Conservation (phyloP, 2,888 invertebrate genomes). For the Yponomeuta evonymella region DNA sequence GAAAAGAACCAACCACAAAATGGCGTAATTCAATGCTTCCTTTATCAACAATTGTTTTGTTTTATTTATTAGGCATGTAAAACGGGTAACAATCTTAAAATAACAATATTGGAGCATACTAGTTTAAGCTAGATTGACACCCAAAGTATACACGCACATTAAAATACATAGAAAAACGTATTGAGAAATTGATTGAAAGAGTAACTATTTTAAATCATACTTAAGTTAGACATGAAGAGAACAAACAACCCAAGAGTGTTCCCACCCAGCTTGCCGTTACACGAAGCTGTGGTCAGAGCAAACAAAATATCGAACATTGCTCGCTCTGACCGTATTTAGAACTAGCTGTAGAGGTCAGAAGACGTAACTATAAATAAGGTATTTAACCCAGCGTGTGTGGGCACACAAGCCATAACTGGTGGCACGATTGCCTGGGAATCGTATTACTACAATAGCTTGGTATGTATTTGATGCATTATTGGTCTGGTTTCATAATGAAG, state of each 20-base stretch:
- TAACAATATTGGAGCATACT: too few relatives aligned
- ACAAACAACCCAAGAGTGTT: background rate
- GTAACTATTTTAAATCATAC: too few relatives aligned
- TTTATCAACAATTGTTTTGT: too few relatives aligned
- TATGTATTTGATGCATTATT: slow-evolving; percentile 38
- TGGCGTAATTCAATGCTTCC: too few relatives aligned
- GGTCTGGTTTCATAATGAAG: background rate
- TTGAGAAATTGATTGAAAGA: too few relatives aligned
- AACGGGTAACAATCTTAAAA: too few relatives aligned
- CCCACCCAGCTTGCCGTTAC: slow-evolving; percentile 37
- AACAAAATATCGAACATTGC: slow-evolving; percentile 45
- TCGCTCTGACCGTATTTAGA: slow-evolving; percentile 47
- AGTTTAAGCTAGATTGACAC: too few relatives aligned
- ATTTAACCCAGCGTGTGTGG: slow-evolving; percentile 70
- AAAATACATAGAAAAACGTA: too few relatives aligned
- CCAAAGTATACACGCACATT: too few relatives aligned
- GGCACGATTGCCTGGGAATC: slow-evolving; percentile 47
- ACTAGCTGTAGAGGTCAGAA: slow-evolving; percentile 50
- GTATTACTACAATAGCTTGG: slow-evolving; percentile 47
- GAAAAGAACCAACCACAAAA: too few relatives aligned
- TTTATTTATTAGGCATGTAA: too few relatives aligned
- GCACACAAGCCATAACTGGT: slow-evolving; percentile 47
- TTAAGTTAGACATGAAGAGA: background rate
- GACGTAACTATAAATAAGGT: slow-evolving; percentile 66
- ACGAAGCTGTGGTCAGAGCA: slow-evolving; percentile 37